phyloP scores from a whole-genome alignment of 2,888 invertebrate species.

The Agonopterix subpropinquella region DNA sequence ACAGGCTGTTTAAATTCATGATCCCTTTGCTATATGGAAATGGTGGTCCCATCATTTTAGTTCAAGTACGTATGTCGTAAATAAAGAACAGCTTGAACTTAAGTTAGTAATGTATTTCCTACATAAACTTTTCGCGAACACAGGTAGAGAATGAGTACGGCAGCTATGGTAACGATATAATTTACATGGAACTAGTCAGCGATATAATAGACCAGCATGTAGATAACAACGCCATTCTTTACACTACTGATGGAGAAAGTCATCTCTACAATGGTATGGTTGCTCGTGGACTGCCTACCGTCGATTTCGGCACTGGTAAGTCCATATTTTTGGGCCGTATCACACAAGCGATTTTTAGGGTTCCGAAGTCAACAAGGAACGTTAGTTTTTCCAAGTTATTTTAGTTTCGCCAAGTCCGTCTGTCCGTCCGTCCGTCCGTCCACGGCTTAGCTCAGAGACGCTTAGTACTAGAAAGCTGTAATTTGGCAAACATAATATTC shows the following conservation, averaged over 20 bases:
- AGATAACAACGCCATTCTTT: slow-evolving; percentile 82
- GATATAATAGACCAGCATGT: slow-evolving; percentile 77
- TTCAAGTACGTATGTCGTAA: slow-evolving; percentile 77
- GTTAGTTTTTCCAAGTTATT: too few relatives aligned
- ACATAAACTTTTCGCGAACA: neutral
- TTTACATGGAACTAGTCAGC: slow-evolving; percentile 80
- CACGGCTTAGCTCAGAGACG: too few relatives aligned
- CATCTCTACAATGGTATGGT: slow-evolving; percentile 2
- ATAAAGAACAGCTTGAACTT: neutral
- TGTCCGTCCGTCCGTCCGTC: too few relatives aligned
- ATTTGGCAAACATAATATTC: too few relatives aligned
- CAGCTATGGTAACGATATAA: slow-evolving; percentile 84
- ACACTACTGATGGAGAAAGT: slow-evolving; percentile 81
- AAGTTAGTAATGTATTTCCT: neutral
- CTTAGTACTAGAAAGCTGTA: too few relatives aligned
- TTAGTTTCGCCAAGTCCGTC: too few relatives aligned
- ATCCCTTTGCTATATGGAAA: slow-evolving; percentile 73
- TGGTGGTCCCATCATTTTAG: slow-evolving; percentile 90
- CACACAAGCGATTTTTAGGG: too few relatives aligned
- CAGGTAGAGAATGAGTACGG: slow-evolving; percentile 91
- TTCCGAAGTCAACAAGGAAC: too few relatives aligned
- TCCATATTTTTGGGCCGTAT: too few relatives aligned
- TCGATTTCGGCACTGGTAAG: too few relatives aligned
- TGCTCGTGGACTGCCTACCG: neutral
- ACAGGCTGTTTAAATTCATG: slow-evolving; percentile 62